phyloP scores from a whole-genome alignment of 2,113 vertebrate species.

The Theristicus caerulescens region DNA sequence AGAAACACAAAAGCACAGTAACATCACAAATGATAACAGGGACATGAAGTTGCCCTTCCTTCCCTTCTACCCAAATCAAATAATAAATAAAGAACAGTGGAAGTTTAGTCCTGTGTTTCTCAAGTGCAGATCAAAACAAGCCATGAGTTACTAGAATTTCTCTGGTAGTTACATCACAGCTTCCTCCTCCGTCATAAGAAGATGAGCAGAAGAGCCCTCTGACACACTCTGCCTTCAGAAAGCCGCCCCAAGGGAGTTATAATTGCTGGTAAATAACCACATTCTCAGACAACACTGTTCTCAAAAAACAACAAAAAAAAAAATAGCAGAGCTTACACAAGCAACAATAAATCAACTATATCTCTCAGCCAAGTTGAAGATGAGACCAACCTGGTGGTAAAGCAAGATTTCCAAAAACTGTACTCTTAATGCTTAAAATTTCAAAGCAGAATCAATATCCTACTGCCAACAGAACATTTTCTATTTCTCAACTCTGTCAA shows the following conservation, averaged over 20 bases:
- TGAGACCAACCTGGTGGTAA: background rate
- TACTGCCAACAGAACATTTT: background rate
- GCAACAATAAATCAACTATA: background rate
- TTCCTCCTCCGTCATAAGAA: background rate
- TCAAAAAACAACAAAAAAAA: background rate
- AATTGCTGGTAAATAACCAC: conserved; percentile 4
- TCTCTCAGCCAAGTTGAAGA: background rate
- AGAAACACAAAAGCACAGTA: background rate
- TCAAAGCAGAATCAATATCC: background rate
- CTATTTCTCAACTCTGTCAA: background rate
- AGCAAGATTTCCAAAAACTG: background rate
- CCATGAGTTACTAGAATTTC: background rate
- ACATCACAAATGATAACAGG: background rate
- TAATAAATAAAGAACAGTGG: background rate
- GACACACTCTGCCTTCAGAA: conserved; percentile 7
- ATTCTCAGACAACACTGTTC: background rate
- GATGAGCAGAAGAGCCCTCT: background rate
- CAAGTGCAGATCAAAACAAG: background rate
- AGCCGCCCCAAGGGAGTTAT: background rate
- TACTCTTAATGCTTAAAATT: background rate
- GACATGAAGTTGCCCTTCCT: background rate
- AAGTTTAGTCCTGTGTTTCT: background rate
- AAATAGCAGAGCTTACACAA: background rate
- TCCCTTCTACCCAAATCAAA: background rate
- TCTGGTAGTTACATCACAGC: background rate